Evolutionary conservation across 2,113 vertebrate genomes (phyloP).

Genomic region (Sander vitreus): DNA sequence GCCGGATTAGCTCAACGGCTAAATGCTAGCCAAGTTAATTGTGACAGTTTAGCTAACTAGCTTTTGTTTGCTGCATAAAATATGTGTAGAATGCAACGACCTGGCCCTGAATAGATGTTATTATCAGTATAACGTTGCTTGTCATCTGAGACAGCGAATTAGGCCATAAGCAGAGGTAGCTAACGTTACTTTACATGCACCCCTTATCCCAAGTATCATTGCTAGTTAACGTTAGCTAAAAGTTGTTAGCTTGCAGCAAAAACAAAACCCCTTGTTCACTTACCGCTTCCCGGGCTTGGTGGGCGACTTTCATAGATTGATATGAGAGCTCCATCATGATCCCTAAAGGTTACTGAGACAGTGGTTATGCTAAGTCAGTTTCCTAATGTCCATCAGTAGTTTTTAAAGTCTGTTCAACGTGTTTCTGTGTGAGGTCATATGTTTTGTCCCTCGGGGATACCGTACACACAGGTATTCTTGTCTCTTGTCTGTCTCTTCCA

Average conservation of each 20-base stretch:
- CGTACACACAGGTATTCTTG: slow-evolving; percentile 10
- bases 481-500: too few species aligned
- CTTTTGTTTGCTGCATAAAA: background rate
- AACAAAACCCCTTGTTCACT: slow-evolving; percentile 50
- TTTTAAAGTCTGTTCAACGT: background rate
- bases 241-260: background rate
- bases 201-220: background rate
- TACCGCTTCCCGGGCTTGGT: slow-evolving; percentile 87
- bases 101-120: background rate
- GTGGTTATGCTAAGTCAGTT: background rate
- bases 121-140: accelerated
- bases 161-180: too few species aligned
- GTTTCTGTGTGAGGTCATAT: background rate
- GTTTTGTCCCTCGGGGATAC: slow-evolving; percentile 14
- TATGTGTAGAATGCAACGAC: background rate
- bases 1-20: background rate
- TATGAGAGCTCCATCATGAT: slow-evolving; percentile 86
- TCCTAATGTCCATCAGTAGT: background rate
- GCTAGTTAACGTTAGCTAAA: slow-evolving; percentile 1
- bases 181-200: background rate
- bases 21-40: background rate
- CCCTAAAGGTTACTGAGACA: background rate
- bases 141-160: background rate
- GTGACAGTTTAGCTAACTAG: background rate
- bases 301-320: slow-evolving; percentile 81